Percentiles rank a stretch among this genome's conserved stretches.
Evolutionary conservation across 2,888 invertebrate genomes (phyloP).

Genomic region (Melolontha melolontha): DNA sequence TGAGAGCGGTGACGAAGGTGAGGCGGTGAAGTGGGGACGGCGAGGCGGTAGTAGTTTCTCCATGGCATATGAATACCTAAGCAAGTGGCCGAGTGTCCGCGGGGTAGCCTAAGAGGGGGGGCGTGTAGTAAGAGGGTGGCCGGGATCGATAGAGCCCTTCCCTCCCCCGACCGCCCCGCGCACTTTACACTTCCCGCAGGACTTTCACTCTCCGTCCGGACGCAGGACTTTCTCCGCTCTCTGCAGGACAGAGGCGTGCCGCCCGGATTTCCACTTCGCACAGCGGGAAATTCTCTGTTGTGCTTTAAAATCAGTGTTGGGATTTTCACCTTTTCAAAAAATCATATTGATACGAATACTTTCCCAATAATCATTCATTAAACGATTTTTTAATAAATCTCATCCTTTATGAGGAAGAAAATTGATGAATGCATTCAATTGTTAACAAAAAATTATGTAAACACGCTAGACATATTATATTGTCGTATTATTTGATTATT

Average conservation of each 20-base stretch:
- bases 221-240: conserved; percentile 54
- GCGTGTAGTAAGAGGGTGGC: conserved; percentile 55
- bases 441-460: no score
- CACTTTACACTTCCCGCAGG: conserved; percentile 67
- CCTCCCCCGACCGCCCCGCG: conserved; percentile 50
- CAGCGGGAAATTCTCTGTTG: no score
- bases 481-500: no score
- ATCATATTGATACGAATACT: no score
- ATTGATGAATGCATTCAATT: no score
- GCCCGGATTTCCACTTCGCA: conserved; percentile 7
- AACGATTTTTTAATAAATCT: no score
- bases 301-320: no score
- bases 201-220: conserved; percentile 66
- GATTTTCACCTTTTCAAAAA: no score
- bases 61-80: conserved; percentile 63
- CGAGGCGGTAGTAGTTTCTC: conserved; percentile 33
- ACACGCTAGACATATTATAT: no score
- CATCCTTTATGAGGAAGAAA: no score
- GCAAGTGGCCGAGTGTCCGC: conserved; percentile 63
- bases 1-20: not conserved
- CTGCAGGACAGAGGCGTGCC: conserved; percentile 46
- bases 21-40: not conserved
- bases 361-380: no score
- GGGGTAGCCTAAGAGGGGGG: conserved; percentile 53
- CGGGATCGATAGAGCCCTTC: conserved; percentile 63